A percentile compares a stretch with the other conserved stretches of the same genome.
These are phyloP conservation scores for Poicephalus gulielmi DNA, from an alignment of 2,113 vertebrate species.

Conservation along the genomic window DNA sequence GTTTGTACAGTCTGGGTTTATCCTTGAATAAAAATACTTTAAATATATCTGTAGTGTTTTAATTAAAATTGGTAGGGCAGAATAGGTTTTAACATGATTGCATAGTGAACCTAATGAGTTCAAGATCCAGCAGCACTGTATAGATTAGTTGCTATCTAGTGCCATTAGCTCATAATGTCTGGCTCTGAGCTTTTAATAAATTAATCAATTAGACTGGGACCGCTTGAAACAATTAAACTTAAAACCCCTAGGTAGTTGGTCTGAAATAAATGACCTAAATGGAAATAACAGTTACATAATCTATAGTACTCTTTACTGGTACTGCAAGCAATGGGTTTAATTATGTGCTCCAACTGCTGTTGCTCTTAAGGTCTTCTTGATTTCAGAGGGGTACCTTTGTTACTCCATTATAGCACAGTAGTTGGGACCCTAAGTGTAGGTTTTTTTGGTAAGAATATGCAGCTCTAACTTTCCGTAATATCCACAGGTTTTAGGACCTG, in stretches of 20 bases:
- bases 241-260: not conserved
- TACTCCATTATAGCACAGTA: not conserved
- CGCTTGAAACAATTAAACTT: not conserved
- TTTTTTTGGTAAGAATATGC: not conserved
- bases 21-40: not conserved
- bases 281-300: not conserved
- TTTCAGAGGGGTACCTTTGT: not conserved
- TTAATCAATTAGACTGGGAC: not conserved
- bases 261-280: not conserved
- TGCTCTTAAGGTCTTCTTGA: not conserved
- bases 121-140: not conserved
- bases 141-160: not conserved
- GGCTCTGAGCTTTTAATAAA: not conserved
- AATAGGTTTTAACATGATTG: not conserved
- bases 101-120: not conserved
- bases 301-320: not conserved
- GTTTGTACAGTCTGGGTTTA: not conserved
- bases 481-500: conserved; percentile 90
- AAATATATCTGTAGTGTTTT: not conserved
- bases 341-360: not conserved
- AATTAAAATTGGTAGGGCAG: not conserved
- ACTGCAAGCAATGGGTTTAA: not conserved
- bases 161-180: not conserved
- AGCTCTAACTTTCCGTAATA: not conserved
- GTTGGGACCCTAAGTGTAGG: not conserved